These are phyloP conservation scores for Pangasius krempfi DNA, from an alignment of 2,797 vertebrate genomes.

Conservation along the genomic window DNA sequence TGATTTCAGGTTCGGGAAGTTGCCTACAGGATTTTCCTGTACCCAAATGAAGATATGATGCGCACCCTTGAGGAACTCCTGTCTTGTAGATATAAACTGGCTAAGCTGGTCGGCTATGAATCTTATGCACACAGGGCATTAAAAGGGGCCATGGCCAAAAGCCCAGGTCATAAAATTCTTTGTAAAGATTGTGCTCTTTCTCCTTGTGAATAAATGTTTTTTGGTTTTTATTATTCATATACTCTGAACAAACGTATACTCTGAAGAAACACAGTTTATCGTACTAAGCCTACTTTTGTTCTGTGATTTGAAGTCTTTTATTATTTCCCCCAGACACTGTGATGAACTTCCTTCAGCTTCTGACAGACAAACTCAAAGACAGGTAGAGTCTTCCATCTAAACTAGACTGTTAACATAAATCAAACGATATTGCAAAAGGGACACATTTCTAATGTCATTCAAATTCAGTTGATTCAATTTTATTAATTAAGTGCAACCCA, in stretches of 20 bases:
- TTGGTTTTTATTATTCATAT: background rate
- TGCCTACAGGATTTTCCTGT: slow-evolving; percentile 93
- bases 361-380: slow-evolving; percentile 88
- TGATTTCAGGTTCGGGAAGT: slow-evolving; percentile 87
- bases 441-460: background rate
- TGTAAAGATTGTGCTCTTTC: background rate
- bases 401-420: background rate
- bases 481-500: background rate
- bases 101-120: slow-evolving; percentile 88
- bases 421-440: background rate
- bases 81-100: slow-evolving; percentile 82
- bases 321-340: slow-evolving; percentile 81
- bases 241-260: background rate
- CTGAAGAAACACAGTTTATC: background rate
- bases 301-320: background rate
- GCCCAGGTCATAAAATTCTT: slow-evolving; percentile 79
- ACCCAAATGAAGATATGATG: slow-evolving; percentile 83
- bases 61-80: slow-evolving; percentile 86
- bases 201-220: background rate
- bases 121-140: slow-evolving; percentile 91
- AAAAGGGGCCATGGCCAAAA: slow-evolving; percentile 93
- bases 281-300: background rate
- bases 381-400: slow-evolving; percentile 73
- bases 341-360: slow-evolving; percentile 87
- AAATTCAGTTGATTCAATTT: background rate